Evolutionary conservation across 2,888 invertebrate species (phyloP), one percentile per base, ranked within the genome.

Genomic region (Phortica magna): DNA sequence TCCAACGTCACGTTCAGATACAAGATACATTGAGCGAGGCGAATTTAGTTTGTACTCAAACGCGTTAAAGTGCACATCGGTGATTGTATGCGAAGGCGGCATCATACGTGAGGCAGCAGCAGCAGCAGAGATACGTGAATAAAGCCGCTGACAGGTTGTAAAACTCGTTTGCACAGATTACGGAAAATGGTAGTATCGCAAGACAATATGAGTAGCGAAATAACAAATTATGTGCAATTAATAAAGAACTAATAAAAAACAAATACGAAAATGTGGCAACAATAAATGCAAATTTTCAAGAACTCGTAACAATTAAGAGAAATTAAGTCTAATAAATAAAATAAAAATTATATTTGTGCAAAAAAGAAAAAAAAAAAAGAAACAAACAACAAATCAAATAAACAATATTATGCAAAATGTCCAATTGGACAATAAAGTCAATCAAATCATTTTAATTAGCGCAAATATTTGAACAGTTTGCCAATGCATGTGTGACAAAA

Each of bases 1-100:
- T n/a, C n/a, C n/a, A n/a, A n/a, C n/a, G n/a, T n/a, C n/a, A n/a
- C n/a, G n/a, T n/a, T n/a, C n/a, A n/a, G n/a, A n/a, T n/a, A n/a
- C n/a, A n/a, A n/a, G n/a, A n/a, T n/a, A n/a, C n/a, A n/a, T n/a
- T 78, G 77, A 77, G 76, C 77, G 79, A 80, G 76, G 76, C 78
- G 79, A 85, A 87, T 89, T 90, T 88, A 91, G 91, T 92, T 89
- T 89, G 90, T 89, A 88, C 85, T 91, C 84, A 89, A 91, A 90
- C 92, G 91, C 89, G 91, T 89, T 86, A 89, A 87, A 88, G 89
- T 89, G 84, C 90, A 89, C 90, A 89, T 90, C 90, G 87, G 82
- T 81, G 76, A 79, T 48, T 12, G 17, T 19, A 61, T 22, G 17
- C 53, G 43, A 76, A 68, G 43, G 71, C 68, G 76, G 48, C 59